Evolutionary conservation across 2,888 invertebrate species (phyloP).

Genomic region (Ormyrus nitidulus): DNA sequence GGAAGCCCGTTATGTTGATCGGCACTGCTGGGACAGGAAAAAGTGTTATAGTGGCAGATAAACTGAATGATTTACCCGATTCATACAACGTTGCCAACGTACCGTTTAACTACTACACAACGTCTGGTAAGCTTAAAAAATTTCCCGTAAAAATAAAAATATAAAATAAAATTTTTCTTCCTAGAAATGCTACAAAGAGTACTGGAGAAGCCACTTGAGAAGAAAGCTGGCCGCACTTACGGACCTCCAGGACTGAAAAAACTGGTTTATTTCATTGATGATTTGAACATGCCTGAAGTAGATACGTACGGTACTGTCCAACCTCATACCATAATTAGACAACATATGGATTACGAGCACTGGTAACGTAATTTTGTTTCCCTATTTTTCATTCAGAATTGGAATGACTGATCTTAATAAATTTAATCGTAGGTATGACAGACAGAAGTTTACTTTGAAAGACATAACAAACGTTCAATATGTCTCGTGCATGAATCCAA

Average conservation of each 20-base stretch:
- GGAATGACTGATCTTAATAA: neutral
- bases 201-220: constrained; percentile 93
- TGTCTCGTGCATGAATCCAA: constrained; percentile 97
- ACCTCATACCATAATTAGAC: constrained; percentile 93
- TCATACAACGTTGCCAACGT: constrained; percentile 91
- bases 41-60: constrained; percentile 92
- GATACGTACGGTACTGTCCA: constrained; percentile 96
- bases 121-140: constrained; percentile 79
- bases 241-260: constrained; percentile 95
- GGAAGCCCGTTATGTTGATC: constrained; percentile 92
- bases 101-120: constrained; percentile 96
- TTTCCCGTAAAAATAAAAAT: neutral
- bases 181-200: constrained; percentile 90
- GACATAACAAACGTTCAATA: constrained; percentile 96
- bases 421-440: constrained; percentile 82
- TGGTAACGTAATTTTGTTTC: constrained; percentile 79
- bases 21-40: constrained; percentile 94
- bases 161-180: no score
- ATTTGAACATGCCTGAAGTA: constrained; percentile 98
- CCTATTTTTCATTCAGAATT: neutral
- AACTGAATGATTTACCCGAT: constrained; percentile 84
- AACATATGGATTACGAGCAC: constrained; percentile 95
- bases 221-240: constrained; percentile 95
- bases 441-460: constrained; percentile 88
- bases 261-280: constrained; percentile 96